Evolutionary conservation across 2,113 vertebrate genomes (phyloP).

Genomic region (Mola mola): DNA sequence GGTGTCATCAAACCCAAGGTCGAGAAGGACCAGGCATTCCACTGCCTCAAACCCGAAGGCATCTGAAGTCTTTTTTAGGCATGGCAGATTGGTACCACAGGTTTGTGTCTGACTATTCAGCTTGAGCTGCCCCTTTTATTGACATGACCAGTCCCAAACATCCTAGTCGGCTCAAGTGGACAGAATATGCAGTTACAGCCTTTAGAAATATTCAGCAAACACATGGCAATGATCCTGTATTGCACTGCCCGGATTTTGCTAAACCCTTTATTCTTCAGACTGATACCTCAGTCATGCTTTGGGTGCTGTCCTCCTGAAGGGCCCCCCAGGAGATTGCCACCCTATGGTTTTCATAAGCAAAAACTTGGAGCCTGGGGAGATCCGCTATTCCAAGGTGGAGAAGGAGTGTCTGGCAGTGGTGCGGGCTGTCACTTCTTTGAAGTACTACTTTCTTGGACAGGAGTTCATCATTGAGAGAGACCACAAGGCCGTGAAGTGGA

Average conservation of each 20-base stretch:
- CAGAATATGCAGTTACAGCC: neutral
- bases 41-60: neutral
- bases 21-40: neutral
- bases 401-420: too few species aligned
- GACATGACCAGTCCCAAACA: neutral
- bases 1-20: neutral
- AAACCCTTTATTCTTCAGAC: neutral
- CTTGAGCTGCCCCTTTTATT: neutral
- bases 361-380: too few species aligned
- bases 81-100: neutral
- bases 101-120: neutral
- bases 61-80: neutral
- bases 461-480: too few species aligned
- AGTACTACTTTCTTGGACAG: too few species aligned
- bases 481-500: too few species aligned
- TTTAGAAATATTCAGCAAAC: neutral
- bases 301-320: too few species aligned
- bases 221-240: neutral
- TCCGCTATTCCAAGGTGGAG: too few species aligned
- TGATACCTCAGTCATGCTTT: neutral
- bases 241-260: neutral
- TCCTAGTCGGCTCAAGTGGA: neutral
- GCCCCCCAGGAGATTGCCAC: too few species aligned
- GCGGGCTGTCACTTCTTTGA: too few species aligned
- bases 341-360: too few species aligned